phyloP scores from a whole-genome alignment of 2,888 invertebrate species.

The Phengaris alcon region DNA sequence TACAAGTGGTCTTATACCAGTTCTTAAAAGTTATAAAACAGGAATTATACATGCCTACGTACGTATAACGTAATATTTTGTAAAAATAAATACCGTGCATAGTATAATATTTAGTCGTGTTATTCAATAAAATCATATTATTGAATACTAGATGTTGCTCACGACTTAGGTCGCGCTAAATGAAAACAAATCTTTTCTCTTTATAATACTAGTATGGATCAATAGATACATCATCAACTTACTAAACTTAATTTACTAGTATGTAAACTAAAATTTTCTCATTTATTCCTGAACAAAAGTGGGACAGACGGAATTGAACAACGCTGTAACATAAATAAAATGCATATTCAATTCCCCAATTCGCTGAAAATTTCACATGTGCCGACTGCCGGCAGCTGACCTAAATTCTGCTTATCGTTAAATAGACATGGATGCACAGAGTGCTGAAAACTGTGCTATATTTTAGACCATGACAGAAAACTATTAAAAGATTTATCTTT shows the following conservation, averaged over 20 bases:
- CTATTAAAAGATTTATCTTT: not conserved
- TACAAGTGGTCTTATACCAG: no score
- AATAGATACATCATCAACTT: not conserved
- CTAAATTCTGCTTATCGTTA: conserved; percentile 12
- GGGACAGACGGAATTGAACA: not conserved
- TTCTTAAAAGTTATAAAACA: no score
- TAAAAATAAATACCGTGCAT: no score
- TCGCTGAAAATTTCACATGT: not conserved
- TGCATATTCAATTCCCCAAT: conserved; percentile 8
- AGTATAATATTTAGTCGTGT: no score
- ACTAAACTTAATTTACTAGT: not conserved
- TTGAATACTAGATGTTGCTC: no score
- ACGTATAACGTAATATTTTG: no score
- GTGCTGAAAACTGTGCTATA: not conserved
- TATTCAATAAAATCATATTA: no score
- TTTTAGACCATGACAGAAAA: not conserved
- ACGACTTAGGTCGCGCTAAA: no score
- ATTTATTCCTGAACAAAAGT: not conserved
- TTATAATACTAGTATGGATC: no score
- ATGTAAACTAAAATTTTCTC: not conserved
- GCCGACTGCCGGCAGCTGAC: not conserved
- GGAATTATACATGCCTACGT: no score
- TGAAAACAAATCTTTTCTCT: no score
- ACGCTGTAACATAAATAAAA: conserved; percentile 14
- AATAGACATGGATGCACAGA: conserved; percentile 11